Percentiles rank a stretch among this genome's conserved stretches.
Conservation (phyloP, 1,140 invertebrate species). For the Ridgeia piscesae region DNA sequence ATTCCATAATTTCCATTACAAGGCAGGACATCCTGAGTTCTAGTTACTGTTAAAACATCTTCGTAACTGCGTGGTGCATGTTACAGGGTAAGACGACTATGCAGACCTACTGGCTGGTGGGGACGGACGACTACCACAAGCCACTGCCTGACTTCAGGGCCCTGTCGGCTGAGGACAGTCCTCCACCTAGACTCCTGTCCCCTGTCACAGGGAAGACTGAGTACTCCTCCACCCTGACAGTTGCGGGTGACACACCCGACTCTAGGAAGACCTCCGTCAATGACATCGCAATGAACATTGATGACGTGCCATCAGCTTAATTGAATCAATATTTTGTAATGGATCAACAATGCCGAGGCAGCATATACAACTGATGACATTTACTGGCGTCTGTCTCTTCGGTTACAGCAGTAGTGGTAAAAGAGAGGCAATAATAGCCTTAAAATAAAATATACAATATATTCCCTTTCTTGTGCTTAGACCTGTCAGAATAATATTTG, state of each 20-base stretch:
- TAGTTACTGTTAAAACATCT: neutral
- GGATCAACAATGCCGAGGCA: neutral
- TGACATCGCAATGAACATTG: neutral
- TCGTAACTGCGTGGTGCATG: neutral
- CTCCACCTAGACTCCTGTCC: neutral
- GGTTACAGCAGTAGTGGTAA: neutral
- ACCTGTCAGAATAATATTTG: too few relatives aligned
- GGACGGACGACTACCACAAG: constrained; percentile 7
- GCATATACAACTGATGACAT: neutral
- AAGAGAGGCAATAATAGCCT: neutral
- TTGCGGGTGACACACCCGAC: neutral
- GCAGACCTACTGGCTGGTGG: constrained; percentile 17
- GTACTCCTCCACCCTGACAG: neutral
- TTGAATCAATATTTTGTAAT: too few relatives aligned
- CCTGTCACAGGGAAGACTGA: constrained; percentile 3
- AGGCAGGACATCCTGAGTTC: too few relatives aligned
- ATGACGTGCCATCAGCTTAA: neutral
- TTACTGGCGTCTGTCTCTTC: neutral
- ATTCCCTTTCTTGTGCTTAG: too few relatives aligned
- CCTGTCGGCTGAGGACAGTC: constrained; percentile 15
- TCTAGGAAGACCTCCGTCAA: neutral
- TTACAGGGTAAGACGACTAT: constrained; percentile 12
- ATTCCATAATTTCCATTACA: neutral
- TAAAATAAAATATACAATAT: neutral
- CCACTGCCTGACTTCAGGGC: constrained; percentile 14